A percentile compares a stretch with the other conserved stretches of the same genome.
Evolutionary conservation across 1,140 invertebrate genomes (phyloP).

Genomic region (Drosophila lacertosa): DNA sequence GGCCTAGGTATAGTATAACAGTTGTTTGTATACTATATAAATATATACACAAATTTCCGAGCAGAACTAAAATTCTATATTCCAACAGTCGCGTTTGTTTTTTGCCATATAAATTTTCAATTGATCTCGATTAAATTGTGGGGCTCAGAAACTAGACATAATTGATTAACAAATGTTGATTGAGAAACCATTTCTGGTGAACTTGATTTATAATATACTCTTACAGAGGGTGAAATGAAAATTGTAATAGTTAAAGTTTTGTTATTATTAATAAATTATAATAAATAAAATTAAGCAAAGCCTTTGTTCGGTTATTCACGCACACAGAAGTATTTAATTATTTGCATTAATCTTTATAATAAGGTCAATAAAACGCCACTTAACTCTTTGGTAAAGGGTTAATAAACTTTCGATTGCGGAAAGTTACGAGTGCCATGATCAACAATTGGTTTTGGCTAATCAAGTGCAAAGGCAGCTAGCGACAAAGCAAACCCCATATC

Average conservation of each 20-base stretch:
- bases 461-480: not conserved
- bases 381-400: not conserved
- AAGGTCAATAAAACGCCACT: too few relatives aligned
- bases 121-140: slow-evolving; percentile 3
- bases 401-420: not conserved
- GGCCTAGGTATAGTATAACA: not conserved
- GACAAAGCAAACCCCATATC: not conserved
- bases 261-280: too few relatives aligned
- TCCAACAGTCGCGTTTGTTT: not conserved
- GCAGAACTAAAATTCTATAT: not conserved
- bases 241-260: not conserved
- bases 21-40: too few relatives aligned
- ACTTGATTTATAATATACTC: not conserved
- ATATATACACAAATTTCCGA: not conserved
- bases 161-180: slow-evolving; percentile 4
- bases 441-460: not conserved
- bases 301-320: too few relatives aligned
- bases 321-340: too few relatives aligned
- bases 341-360: too few relatives aligned
- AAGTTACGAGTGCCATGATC: not conserved
- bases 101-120: slow-evolving; percentile 11
- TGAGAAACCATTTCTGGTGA: slow-evolving; percentile 7
- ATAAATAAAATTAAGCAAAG: too few relatives aligned
- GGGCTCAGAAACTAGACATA: not conserved
- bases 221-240: not conserved